A percentile compares a stretch with the other conserved stretches of the same genome.
phyloP scores from a whole-genome alignment of 1,140 invertebrate species.

The Theocolax elegans region DNA sequence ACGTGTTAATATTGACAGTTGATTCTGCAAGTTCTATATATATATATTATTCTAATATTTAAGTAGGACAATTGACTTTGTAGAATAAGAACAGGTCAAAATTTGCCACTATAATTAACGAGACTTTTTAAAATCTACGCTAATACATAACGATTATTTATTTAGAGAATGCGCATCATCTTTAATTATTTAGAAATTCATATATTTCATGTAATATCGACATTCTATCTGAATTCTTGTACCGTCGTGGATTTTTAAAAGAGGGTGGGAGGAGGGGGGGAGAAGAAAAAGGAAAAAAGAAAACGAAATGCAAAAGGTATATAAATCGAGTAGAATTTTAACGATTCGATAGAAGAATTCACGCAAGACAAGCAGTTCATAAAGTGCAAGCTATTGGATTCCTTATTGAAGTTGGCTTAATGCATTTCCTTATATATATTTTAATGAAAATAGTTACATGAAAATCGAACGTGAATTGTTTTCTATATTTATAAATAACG shows the following conservation, averaged over 20 bases:
- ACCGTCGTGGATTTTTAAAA: constrained; percentile 1
- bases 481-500: neutral
- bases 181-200: constrained; percentile 3
- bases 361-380: constrained; percentile 39
- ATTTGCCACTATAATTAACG: too few species aligned
- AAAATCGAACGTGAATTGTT: neutral
- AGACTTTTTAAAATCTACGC: too few species aligned
- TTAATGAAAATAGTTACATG: constrained; percentile 43
- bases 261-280: too few species aligned
- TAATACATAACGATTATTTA: constrained; percentile 26
- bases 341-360: constrained; percentile 38
- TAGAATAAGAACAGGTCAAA: too few species aligned
- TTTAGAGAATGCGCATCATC: constrained; percentile 11
- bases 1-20: too few species aligned
- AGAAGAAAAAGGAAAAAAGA: too few species aligned
- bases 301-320: constrained; percentile 14
- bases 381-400: constrained; percentile 38
- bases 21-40: too few species aligned
- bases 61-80: too few species aligned
- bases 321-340: constrained; percentile 39
- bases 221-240: constrained; percentile 35
- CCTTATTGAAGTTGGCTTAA: constrained; percentile 31
- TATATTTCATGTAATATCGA: constrained; percentile 16
- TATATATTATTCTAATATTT: too few species aligned
- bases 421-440: constrained; percentile 36